Percentiles rank a stretch among this genome's conserved stretches.
Conservation (phyloP, 2,888 invertebrate species). For the Mythimna loreyi region DNA sequence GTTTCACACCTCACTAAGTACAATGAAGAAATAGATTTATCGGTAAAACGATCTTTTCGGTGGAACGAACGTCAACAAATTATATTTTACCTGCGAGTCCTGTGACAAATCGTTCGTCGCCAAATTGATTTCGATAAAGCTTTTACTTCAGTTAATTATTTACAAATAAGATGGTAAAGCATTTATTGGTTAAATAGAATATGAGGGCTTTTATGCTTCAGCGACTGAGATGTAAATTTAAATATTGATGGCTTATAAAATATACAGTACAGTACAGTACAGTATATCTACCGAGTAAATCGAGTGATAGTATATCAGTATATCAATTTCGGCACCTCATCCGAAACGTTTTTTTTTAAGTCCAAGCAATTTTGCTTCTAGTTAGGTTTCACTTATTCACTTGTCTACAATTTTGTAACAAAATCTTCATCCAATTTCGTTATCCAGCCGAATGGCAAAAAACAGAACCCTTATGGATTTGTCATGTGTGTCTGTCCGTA, state of each 20-base stretch:
- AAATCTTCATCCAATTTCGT: not conserved
- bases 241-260: not conserved
- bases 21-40: conserved; percentile 38
- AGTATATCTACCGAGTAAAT: not conserved
- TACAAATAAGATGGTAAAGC: conserved; percentile 35
- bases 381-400: not conserved
- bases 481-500: no score
- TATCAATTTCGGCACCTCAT: not conserved
- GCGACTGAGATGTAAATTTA: not conserved
- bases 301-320: no score
- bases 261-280: not conserved
- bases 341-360: not conserved
- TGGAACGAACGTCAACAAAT: conserved; percentile 43
- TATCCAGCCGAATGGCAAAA: no score
- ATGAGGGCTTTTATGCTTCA: not conserved
- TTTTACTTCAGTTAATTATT: conserved; percentile 40
- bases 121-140: conserved; percentile 45
- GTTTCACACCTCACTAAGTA: conserved; percentile 22
- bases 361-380: not conserved
- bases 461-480: no score
- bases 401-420: not conserved
- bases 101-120: conserved; percentile 47
- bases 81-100: conserved; percentile 16
- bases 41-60: conserved; percentile 37
- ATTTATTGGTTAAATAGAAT: conserved; percentile 29